phyloP scores from a whole-genome alignment of 1,140 invertebrate genomes.

The Psix sp. region DNA sequence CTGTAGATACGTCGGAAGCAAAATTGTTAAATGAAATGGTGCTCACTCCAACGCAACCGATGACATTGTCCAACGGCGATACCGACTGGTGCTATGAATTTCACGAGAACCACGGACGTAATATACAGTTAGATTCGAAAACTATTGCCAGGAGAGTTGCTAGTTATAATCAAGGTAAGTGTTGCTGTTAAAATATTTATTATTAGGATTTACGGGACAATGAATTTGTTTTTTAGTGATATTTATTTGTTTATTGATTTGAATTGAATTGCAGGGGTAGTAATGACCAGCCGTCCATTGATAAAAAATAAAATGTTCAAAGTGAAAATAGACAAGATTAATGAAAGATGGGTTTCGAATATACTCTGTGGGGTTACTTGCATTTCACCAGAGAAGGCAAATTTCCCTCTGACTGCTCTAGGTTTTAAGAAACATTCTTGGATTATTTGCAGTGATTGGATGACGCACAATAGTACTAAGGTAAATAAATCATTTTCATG shows the following conservation, averaged over 20 bases:
- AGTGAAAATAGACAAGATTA: conserved; percentile 85
- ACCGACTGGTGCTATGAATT: conserved; percentile 78
- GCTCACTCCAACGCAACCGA: conserved; percentile 68
- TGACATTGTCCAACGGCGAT: conserved; percentile 60
- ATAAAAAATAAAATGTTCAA: conserved; percentile 81
- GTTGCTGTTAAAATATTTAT: conserved; percentile 3
- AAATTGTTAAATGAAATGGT: conserved; percentile 71
- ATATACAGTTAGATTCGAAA: conserved; percentile 82
- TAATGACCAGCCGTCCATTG: conserved; percentile 80
- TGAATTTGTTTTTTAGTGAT: too few relatives aligned
- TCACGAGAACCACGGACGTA: conserved; percentile 84
- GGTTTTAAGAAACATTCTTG: conserved; percentile 86
- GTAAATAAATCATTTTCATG: too few relatives aligned
- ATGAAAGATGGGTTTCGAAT: conserved; percentile 87
- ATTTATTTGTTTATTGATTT: too few relatives aligned
- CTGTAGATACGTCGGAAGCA: conserved; percentile 70
- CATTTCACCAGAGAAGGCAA: conserved; percentile 81
- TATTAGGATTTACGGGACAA: too few relatives aligned
- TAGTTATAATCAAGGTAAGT: conserved; percentile 84
- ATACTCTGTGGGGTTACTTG: conserved; percentile 86
- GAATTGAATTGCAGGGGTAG: conserved; percentile 74
- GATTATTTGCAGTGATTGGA: conserved; percentile 86
- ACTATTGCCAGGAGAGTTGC: conserved; percentile 81
- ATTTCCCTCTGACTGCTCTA: conserved; percentile 84
- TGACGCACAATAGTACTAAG: conserved; percentile 87